Conservation (phyloP, 2,113 vertebrate species). For the Oreochromis spilurus region DNA sequence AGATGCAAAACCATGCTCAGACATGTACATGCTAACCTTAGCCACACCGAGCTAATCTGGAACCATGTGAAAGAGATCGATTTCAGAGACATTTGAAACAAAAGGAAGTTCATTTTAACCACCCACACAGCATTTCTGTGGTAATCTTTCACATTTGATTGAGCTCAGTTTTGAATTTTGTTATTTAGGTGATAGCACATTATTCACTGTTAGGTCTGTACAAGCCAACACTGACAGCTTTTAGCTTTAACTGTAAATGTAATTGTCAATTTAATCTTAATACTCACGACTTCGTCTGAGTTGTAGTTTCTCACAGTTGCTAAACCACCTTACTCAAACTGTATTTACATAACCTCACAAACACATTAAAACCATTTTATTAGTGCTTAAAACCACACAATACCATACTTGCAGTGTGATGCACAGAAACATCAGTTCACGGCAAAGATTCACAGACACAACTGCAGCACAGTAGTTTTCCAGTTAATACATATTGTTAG, state of each 20-base stretch:
- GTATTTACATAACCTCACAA: neutral
- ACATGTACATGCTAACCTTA: neutral
- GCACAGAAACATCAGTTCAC: neutral
- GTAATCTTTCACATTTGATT: neutral
- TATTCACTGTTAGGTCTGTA: neutral
- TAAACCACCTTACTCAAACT: neutral
- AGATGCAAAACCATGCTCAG: neutral
- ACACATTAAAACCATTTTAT: neutral
- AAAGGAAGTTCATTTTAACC: neutral
- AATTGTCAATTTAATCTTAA: neutral
- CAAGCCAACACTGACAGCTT: fast-evolving
- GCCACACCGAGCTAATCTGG: neutral
- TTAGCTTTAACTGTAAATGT: neutral
- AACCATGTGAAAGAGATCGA: fast-evolving
- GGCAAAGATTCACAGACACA: neutral
- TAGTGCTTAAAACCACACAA: neutral
- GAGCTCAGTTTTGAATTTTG: neutral
- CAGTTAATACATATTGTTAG: neutral
- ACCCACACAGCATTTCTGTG: neutral
- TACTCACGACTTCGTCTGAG: neutral
- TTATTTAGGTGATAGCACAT: neutral
- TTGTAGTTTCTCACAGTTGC: neutral
- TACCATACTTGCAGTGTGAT: neutral
- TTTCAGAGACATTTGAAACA: neutral
- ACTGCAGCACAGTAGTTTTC: neutral